Base-by-base conservation (phyloP, 2,797 vertebrate genomes). In the Leptodactylus fallax region DNA sequence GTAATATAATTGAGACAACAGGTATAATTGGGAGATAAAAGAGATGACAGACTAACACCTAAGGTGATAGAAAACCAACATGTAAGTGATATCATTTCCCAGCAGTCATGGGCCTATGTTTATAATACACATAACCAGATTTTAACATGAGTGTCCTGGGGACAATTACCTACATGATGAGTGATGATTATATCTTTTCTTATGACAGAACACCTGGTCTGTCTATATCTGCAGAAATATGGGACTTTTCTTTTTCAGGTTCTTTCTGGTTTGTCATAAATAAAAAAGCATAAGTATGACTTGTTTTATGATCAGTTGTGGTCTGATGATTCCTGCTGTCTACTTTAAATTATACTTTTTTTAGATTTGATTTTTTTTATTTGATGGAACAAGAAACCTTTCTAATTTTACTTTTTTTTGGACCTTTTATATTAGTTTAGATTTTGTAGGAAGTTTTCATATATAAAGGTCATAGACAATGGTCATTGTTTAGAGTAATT, bases 191-290 rank as follows among this genome's bases (percentile, higher is more conserved):
- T 72, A 56, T 81, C 79, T 81, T 87, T 81, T 67, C 85, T 87
- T 69, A 61, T 81, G 85, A 79, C 85, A 81, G 79, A 87, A 81
- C 85, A 87, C 85, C 85, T 87, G 65, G 85, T 79, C 36, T 81
- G 78, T 78, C 45, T 76, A n/a, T 77, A 19, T 69, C 65, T 58
- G 45, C 14, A 49, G 85, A 86, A 77, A 86, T 79, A 51, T 56
- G 49, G 47, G n/a, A 79, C 58, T n/a, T 55, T 9, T 79, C 25
- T n/a, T 56, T 71, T 67, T 69, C 27, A 55, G 61, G 7, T 86
- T 79, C 11, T 78, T 86, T 55, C 11, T 61, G 49, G 49, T 53
- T 36, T 51, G 21, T 7, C 55, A 12, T 71, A 12, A 69, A 65
- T 53, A 7, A 83, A 55, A 71, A 19, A 7, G n/a, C 11, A 51